These are phyloP conservation scores for Noctua comes DNA, from an alignment of 2,888 invertebrate genomes.

Conservation along the genomic window DNA sequence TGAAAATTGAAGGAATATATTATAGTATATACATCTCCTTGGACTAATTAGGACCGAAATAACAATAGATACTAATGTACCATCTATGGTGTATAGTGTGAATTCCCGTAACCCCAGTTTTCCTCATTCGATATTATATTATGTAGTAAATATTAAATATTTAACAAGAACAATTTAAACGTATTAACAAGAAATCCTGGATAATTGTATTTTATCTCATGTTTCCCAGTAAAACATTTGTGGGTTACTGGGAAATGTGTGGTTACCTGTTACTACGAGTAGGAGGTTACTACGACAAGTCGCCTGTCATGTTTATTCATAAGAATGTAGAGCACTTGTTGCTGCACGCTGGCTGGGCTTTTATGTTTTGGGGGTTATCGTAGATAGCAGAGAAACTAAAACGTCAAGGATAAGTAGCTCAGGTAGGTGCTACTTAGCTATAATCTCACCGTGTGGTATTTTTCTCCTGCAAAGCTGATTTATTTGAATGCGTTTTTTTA, in stretches of 20 bases:
- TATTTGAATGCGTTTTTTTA: not conserved
- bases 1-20: conserved; percentile 7
- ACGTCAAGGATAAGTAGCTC: not conserved
- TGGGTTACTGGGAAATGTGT: conserved; percentile 11
- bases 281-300: not conserved
- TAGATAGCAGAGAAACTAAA: not conserved
- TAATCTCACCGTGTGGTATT: not conserved
- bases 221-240: conserved; percentile 31
- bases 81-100: conserved; percentile 28
- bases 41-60: conserved; percentile 49
- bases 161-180: conserved; percentile 18
- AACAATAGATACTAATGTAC: conserved; percentile 25
- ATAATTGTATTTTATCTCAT: conserved; percentile 17
- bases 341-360: not conserved
- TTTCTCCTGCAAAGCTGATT: not conserved
- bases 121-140: conserved; percentile 48
- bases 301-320: not conserved
- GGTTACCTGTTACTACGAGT: conserved; percentile 1
- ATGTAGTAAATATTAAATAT: conserved; percentile 1
- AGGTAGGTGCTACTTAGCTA: not conserved
- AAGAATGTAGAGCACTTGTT: not conserved
- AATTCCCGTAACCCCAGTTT: conserved; percentile 54
- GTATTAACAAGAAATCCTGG: not conserved
- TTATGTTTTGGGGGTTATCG: not conserved
- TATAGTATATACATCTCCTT: conserved; percentile 10